Conservation (phyloP, 1,140 invertebrate genomes). For the Bombyx mandarina region DNA sequence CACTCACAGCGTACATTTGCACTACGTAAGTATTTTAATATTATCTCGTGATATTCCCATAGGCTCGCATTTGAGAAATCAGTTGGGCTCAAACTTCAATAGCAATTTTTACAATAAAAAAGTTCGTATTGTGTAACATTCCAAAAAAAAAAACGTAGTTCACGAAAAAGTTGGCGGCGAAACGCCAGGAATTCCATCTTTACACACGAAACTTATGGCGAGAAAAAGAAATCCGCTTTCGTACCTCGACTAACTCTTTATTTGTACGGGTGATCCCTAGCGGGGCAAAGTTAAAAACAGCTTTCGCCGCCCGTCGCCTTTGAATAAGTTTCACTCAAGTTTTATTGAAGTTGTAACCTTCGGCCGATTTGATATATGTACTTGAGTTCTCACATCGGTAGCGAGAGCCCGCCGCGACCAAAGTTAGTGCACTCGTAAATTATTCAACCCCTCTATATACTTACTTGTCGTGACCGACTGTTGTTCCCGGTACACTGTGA, state of each 20-base stretch:
- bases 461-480: slow-evolving; percentile 45
- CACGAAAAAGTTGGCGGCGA: no score
- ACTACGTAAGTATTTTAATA: no score
- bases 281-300: slow-evolving; percentile 66
- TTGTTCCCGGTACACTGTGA: slow-evolving; percentile 32
- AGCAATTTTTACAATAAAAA: no score
- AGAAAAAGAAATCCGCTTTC: slow-evolving; percentile 44
- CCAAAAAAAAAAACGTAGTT: no score
- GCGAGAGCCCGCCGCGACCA: slow-evolving; percentile 33
- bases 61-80: no score
- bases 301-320: slow-evolving; percentile 69
- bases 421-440: slow-evolving; percentile 66
- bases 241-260: slow-evolving; percentile 56
- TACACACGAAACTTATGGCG: slow-evolving; percentile 15
- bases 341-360: slow-evolving; percentile 70
- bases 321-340: slow-evolving; percentile 66
- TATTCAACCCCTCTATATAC: slow-evolving; percentile 58
- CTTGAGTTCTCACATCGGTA: slow-evolving; percentile 33
- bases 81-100: no score
- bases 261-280: slow-evolving; percentile 56
- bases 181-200: slow-evolving; percentile 13
- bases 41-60: no score
- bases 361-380: slow-evolving; percentile 63
- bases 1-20: no score
- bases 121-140: no score